These are phyloP conservation scores for Agonopterix heracliana DNA, from an alignment of 2,888 invertebrate species.

Conservation along the genomic window DNA sequence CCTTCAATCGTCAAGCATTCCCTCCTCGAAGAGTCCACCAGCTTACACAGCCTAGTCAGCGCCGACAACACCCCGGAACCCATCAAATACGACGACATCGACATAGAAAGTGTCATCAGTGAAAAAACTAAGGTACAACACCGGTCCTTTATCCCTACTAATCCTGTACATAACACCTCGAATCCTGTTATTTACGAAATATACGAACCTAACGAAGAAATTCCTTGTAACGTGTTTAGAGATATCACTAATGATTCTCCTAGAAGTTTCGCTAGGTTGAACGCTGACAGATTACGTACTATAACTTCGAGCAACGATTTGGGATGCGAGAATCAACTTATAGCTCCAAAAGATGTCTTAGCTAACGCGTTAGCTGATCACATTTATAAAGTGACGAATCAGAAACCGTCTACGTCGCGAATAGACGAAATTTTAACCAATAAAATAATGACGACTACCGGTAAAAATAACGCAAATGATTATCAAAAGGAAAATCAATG, in stretches of 20 bases:
- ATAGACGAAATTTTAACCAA: constrained; percentile 67
- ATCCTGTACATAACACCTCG: constrained; percentile 52
- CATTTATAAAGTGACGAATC: constrained; percentile 73
- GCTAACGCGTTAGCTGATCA: constrained; percentile 66
- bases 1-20: constrained; percentile 91
- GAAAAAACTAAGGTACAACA: constrained; percentile 74
- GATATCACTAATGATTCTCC: constrained; percentile 62
- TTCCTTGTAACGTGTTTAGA: constrained; percentile 33
- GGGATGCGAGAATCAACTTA: constrained; percentile 45
- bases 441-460: constrained; percentile 48
- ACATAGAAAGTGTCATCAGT: constrained; percentile 55
- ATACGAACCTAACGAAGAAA: constrained; percentile 13
- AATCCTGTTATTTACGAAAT: constrained; percentile 30
- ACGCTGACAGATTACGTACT: constrained; percentile 61
- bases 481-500: constrained; percentile 57
- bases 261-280: constrained; percentile 56
- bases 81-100: constrained; percentile 49
- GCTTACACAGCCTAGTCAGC: constrained; percentile 73
- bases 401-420: constrained; percentile 64
- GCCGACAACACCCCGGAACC: constrained; percentile 60
- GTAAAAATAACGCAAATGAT: constrained; percentile 20
- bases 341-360: constrained; percentile 65
- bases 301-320: constrained; percentile 51
- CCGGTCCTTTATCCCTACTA: constrained; percentile 65
- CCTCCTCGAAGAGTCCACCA: constrained; percentile 79